Conservation (phyloP, 2,797 vertebrate species). For the Bradypodion ventrale region DNA sequence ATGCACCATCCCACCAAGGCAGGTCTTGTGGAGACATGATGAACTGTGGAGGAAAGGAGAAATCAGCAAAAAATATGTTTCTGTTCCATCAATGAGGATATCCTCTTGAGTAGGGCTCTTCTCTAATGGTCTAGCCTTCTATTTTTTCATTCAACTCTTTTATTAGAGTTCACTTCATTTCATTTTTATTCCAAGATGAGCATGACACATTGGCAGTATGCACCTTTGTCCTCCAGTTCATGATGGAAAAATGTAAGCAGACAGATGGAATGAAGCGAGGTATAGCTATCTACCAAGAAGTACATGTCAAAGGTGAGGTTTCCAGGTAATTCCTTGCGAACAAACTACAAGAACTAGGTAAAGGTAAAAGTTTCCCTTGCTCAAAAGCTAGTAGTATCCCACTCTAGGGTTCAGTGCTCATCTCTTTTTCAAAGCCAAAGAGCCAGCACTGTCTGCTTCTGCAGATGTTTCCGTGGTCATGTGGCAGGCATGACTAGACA, state of each 20-base stretch:
- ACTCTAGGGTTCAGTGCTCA: too few species aligned
- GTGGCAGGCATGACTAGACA: too few species aligned
- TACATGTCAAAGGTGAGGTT: not conserved
- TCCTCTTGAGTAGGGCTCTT: not conserved
- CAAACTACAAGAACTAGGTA: constrained; percentile 3
- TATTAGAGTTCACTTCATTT: too few species aligned
- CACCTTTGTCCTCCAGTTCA: not conserved
- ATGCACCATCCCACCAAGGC: not conserved
- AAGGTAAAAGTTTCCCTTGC: too few species aligned
- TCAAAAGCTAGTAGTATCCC: too few species aligned
- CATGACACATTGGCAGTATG: too few species aligned
- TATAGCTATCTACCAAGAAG: not conserved
- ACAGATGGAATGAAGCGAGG: not conserved
- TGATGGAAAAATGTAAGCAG: not conserved
- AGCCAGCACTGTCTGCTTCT: too few species aligned
- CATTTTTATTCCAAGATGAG: too few species aligned
- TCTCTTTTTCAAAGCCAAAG: too few species aligned
- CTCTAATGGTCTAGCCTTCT: not conserved
- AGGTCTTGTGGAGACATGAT: not conserved
- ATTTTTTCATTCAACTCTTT: not conserved
- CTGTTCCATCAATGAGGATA: not conserved
- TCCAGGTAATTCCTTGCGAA: not conserved
- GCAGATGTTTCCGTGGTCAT: too few species aligned
- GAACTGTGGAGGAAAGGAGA: too few species aligned
- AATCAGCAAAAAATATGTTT: not conserved